These are phyloP conservation scores for Psittacus erithacus DNA, from an alignment of 2,113 vertebrate species.

Conservation along the genomic window DNA sequence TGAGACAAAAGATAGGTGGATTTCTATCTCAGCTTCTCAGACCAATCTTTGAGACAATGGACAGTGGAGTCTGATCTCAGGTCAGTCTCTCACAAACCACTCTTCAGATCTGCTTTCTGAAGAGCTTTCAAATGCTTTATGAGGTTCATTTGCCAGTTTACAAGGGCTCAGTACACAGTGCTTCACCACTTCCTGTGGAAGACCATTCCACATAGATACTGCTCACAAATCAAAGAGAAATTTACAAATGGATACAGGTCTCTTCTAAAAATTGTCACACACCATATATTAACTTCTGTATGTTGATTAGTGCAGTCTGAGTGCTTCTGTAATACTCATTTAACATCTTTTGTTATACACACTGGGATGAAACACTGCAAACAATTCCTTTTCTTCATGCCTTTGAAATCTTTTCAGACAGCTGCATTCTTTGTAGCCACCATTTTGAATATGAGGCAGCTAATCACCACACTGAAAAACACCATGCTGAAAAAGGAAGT, in stretches of 20 bases:
- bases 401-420: not conserved
- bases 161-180: not conserved
- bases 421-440: not conserved
- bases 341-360: not conserved
- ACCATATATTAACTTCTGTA: not conserved
- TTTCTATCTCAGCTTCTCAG: too few relatives aligned
- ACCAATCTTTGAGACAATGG: too few relatives aligned
- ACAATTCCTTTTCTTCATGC: not conserved
- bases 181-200: constrained; percentile 33
- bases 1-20: too few relatives aligned
- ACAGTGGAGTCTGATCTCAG: too few relatives aligned
- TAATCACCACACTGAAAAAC: not conserved
- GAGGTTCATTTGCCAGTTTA: not conserved
- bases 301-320: not conserved
- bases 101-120: constrained; percentile 6
- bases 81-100: not conserved
- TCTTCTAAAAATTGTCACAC: not conserved
- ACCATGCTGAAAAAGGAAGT: not conserved
- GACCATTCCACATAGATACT: not conserved
- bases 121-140: not conserved
- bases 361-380: not conserved
- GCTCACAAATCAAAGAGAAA: not conserved
- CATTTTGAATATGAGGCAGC: not conserved
- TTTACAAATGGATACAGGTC: constrained; percentile 16
- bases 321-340: not conserved